Evolutionary conservation across 2,888 invertebrate genomes (phyloP).

Genomic region (Gastracanthus pulcherrimus): DNA sequence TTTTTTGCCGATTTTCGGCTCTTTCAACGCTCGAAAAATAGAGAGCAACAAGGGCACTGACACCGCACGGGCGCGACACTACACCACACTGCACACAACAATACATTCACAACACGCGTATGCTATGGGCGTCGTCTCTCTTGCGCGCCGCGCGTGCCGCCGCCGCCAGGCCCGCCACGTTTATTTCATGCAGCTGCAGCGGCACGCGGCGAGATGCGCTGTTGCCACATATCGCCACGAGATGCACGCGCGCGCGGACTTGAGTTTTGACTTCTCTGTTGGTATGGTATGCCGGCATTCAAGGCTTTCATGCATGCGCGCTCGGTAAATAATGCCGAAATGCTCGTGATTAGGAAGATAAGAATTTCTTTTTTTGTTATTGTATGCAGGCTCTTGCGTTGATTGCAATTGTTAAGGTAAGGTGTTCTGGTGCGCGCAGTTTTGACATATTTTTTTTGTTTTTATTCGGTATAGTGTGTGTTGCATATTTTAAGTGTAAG

Average conservation of each 20-base stretch:
- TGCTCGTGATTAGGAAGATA: not conserved
- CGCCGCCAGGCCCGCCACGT: no score
- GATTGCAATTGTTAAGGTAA: not conserved
- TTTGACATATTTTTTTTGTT: no score
- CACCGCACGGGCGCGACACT: not conserved
- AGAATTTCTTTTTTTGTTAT: not conserved
- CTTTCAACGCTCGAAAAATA: not conserved
- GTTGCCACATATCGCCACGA: slow-evolving; percentile 12
- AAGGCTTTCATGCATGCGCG: not conserved
- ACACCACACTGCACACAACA: no score
- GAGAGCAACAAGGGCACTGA: not conserved
- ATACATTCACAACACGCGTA: no score
- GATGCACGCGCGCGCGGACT: not conserved
- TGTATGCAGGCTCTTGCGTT: not conserved
- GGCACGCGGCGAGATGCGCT: not conserved
- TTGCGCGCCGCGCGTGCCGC: not conserved
- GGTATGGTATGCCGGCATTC: not conserved
- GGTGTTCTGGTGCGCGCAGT: no score
- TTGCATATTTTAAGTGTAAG: no score
- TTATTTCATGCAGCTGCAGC: not conserved
- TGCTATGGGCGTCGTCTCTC: slow-evolving; percentile 61
- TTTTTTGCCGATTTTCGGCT: not conserved
- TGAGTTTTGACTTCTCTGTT: not conserved
- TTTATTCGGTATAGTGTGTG: no score
- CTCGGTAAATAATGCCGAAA: not conserved